Base-by-base conservation (phyloP, 30 jellyfish, hydroid and myxozoan genomes). In the Turritopsis rubra region DNA sequence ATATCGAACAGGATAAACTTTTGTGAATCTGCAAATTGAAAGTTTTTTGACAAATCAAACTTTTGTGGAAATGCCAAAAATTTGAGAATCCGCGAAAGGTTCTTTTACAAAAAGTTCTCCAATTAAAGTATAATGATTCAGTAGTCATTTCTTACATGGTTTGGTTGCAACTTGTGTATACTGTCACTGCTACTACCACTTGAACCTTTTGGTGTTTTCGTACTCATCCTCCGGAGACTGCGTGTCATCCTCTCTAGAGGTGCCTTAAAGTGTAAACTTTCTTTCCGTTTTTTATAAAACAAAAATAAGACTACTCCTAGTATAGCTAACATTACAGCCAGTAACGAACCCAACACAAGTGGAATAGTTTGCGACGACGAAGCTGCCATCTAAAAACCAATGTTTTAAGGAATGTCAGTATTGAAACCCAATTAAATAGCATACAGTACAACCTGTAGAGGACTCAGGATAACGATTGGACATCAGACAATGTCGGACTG, bases 241-340 rank as follows among this genome's bases (percentile, higher is more conserved):
- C 95, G 68, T 25, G 97, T 82, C 97, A 91, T 91, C 53, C 85
- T 90, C 80, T 91, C 97, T 30, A 91, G 68, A 0, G 87, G 91
- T 1, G 41, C 81, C n/a, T 81, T 81, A 81, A 77, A 88, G 18
- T 89, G 75, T 72, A 82, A 52, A 81, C 89, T 83, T 75, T 82
- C 81, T 29, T 85, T 88, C 27, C 97, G 78, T 74, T 91, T 91
- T 30, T 85, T 83, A 89, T 91, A 91, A 73, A 85, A 91, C 71
- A 91, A 82, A 71, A 91, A 80, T 73, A 90, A 25, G 68, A 90
- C 92, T 16, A 80, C 89, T 31, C 87, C 91, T 75, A 90, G 52
- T 1, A 90, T 72, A 13, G 95, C 93, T 72, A 90, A 26, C 95
- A 90, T 82, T 77, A 90, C 91, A 21, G 90, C 97, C 31, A 90